Evolutionary conservation across 2,888 invertebrate genomes (phyloP), one percentile per base, ranked within the genome.

Genomic region (Drosophila paucipuncta): DNA sequence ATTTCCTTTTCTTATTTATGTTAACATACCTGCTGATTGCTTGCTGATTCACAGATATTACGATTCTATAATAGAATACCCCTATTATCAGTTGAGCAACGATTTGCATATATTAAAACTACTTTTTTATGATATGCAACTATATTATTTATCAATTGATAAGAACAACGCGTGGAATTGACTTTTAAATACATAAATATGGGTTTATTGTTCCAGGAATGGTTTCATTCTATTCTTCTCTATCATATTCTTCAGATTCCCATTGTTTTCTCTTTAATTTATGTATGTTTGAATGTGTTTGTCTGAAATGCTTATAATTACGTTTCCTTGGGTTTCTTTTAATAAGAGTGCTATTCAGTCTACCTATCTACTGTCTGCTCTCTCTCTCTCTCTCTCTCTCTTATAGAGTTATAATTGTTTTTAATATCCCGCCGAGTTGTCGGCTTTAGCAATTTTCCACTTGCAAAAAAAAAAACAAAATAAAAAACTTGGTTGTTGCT

Each of bases 371-470:
- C 16, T 25, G 6, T 13, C 13, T 13, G 11, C 25, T 30, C 31
- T 49, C 16, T 33, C 2, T 39, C 31, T 37, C 58, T 47, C 43
- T 13, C 53, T 39, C 16, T 31, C 13, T 5, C 31, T 33, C 18
- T 31, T 11, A 25, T 55, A 37, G 43, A 62, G 76, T 28, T 76
- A 62, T 79, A 79, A 79, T 79, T 79, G 79, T 79, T 72, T 76
- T 79, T 60, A 78, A 76, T 78, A 80, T 80, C 57, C 33, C 67
- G 47, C 50, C 58, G 30, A 65, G 53, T 43, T 77, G 78, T 43
- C 59, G 52, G 58, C 64, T 65, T 65, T 61, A 54, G 57, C 62
- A 82, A 85, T 87, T 87, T 84, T 78, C 76, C 76, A 59, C 63
- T 72, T 50, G 50, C 28, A 33, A 25, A 10, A 52, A 7, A 22